Conservation (phyloP, 2,888 invertebrate genomes). For the Idaea straminata region DNA sequence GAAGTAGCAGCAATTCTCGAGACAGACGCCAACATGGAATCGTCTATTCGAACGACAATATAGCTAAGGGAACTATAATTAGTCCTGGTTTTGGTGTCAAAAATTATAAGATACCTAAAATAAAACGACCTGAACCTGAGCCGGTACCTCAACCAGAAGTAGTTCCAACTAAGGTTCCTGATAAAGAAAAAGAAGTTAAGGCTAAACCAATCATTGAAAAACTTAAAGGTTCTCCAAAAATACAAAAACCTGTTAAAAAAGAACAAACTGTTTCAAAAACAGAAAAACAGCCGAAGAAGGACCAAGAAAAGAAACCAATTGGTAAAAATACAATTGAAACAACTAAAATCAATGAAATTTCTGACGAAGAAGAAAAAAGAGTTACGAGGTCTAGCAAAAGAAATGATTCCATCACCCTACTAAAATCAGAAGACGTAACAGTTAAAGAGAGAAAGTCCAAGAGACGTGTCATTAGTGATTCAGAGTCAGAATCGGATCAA, state of each 20-base stretch:
- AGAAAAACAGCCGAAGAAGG: conserved; percentile 13
- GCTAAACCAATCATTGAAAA: conserved; percentile 17
- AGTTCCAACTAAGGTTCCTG: conserved; percentile 16
- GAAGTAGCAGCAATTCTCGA: conserved; percentile 28
- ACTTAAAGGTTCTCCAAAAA: conserved; percentile 18
- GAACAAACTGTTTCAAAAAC: conserved; percentile 7
- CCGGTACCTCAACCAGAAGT: conserved; percentile 25
- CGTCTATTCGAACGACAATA: conserved; percentile 67
- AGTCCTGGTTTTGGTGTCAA: conserved; percentile 65
- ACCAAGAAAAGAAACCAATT: conserved; percentile 14
- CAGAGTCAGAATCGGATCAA: conserved; percentile 49
- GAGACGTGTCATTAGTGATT: conserved; percentile 45
- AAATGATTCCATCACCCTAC: conserved; percentile 11
- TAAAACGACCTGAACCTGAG: conserved; percentile 50
- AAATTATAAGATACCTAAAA: conserved; percentile 76
- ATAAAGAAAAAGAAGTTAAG: conserved; percentile 18
- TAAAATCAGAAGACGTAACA: conserved; percentile 12
- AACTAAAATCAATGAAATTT: conserved; percentile 14
- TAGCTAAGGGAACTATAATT: conserved; percentile 62
- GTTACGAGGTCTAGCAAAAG: conserved; percentile 47
- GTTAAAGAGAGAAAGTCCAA: conserved; percentile 37
- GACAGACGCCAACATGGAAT: conserved; percentile 45
- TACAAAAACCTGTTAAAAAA: conserved; percentile 19
- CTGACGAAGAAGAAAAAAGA: conserved; percentile 32
- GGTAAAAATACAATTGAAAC: conserved; percentile 14